Evolutionary conservation across 2,113 vertebrate species (phyloP).

Genomic region (Haemorhous mexicanus): DNA sequence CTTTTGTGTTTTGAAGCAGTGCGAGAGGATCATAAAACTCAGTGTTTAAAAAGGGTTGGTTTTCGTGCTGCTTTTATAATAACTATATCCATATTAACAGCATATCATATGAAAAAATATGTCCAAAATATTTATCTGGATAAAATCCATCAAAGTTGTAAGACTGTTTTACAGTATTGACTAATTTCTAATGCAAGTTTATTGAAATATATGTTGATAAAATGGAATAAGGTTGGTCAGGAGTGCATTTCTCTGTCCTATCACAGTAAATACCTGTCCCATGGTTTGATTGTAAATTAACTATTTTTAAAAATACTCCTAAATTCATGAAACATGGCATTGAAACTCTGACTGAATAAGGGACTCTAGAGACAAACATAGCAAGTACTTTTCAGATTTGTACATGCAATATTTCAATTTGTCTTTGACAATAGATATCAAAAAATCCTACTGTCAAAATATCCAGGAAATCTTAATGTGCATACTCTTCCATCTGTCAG

Average conservation of each 20-base stretch:
- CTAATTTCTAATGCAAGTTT: not conserved
- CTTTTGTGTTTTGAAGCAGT: not conserved
- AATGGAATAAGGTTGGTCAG: not conserved
- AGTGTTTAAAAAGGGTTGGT: not conserved
- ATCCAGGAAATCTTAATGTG: not conserved
- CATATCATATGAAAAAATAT: not conserved
- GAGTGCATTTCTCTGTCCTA: not conserved
- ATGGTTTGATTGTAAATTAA: not conserved
- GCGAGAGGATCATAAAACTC: not conserved
- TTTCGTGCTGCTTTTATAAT: not conserved
- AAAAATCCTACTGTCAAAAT: not conserved
- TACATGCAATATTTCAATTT: not conserved
- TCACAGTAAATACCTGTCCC: not conserved
- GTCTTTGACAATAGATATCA: not conserved
- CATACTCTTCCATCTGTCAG: not conserved
- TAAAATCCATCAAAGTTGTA: not conserved
- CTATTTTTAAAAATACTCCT: not conserved
- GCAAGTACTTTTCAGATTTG: not conserved
- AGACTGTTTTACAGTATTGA: not conserved
- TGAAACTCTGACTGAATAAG: not conserved
- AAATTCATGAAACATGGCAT: not conserved
- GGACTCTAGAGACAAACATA: not conserved
- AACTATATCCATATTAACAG: not conserved
- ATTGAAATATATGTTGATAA: not conserved
- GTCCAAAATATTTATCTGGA: not conserved